Conservation (phyloP, 2,888 invertebrate species). For the Gari tellinella region DNA sequence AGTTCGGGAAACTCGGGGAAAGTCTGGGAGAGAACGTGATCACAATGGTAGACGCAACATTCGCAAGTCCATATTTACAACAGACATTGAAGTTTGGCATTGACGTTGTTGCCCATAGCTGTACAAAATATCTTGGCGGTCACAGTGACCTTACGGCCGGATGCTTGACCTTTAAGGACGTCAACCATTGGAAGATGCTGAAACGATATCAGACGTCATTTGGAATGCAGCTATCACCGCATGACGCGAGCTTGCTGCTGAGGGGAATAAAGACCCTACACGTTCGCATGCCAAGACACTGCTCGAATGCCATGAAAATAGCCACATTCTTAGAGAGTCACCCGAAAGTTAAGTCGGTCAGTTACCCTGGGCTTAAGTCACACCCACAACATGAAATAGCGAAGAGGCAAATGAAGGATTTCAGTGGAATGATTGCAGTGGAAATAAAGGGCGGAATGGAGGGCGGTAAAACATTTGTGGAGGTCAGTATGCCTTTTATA, state of each 20-base stretch:
- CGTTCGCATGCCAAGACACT: slow-evolving; percentile 95
- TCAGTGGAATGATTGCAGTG: slow-evolving; percentile 96
- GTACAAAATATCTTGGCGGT: slow-evolving; percentile 84
- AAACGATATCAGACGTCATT: slow-evolving; percentile 70
- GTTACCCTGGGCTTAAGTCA: slow-evolving; percentile 89
- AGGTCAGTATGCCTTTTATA: slow-evolving; percentile 59
- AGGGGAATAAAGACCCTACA: slow-evolving; percentile 95
- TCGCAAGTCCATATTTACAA: slow-evolving; percentile 81
- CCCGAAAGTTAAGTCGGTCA: slow-evolving; percentile 89
- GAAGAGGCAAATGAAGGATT: slow-evolving; percentile 91
- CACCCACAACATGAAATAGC: slow-evolving; percentile 80
- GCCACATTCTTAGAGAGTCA: slow-evolving; percentile 93
- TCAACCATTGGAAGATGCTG: slow-evolving; percentile 75
- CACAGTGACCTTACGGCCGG: slow-evolving; percentile 84
- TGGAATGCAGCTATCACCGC: slow-evolving; percentile 75
- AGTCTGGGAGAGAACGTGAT: slow-evolving; percentile 58
- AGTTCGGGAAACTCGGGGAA: slow-evolving; percentile 75
- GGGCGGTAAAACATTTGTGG: slow-evolving; percentile 89
- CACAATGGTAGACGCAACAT: slow-evolving; percentile 83
- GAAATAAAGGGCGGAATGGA: slow-evolving; percentile 91
- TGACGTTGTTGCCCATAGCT: slow-evolving; percentile 83
- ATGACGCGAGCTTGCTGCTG: slow-evolving; percentile 72
- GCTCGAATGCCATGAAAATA: slow-evolving; percentile 90
- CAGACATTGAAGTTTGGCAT: slow-evolving; percentile 81
- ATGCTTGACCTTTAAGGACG: slow-evolving; percentile 74